Evolutionary conservation across 2,113 vertebrate species (phyloP), one percentile per base, ranked within the genome.

Genomic region (Spermophilus dauricus): DNA sequence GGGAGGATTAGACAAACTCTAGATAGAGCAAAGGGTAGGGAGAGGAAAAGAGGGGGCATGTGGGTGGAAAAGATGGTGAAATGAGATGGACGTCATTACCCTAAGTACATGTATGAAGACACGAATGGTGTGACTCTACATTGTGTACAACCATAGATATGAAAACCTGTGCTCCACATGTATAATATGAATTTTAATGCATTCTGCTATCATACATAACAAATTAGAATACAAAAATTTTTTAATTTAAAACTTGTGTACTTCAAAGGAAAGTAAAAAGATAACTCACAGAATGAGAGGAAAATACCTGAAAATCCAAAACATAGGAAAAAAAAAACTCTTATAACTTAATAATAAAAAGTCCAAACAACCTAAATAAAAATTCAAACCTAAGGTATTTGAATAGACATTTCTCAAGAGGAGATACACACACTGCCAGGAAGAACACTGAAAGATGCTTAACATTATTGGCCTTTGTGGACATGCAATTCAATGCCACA

Each of bases 321-420:
- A 67, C 65, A 34, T 83, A 4, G n/a, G 17, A 18, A 84, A 90
- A 93, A 48, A n/a, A 63, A 22, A 93, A 45, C 18, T 53, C 94
- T 77, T 89, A 87, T 1, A 90, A 84, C 10, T 70, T 69, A 86
- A 83, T 75, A 81, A 89, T 24, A 84, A 63, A 95, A 90, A 37
- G 16, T 32, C 10, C 34, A 89, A 84, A 78, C 2, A 86, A 80
- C n/a, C 37, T n/a, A 89, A 75, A 30, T n/a, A 42, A 91, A 86
- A 94, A 45, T 80, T 95, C 22, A 89, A 84, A 84, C 17, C 2
- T 22, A 88, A 83, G 82, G 56, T 6, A 93, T 95, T 58, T 78
- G 22, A 92, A 61, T 34, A 82, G 22, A 87, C 2, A 72, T 72
- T 87, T 93, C 42, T 73, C 42, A 70, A 83, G 86, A 94, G 22